A percentile compares a stretch with the other conserved stretches of the same genome.
Evolutionary conservation across 2,113 vertebrate genomes (phyloP).

Genomic region (Dromas ardeola): DNA sequence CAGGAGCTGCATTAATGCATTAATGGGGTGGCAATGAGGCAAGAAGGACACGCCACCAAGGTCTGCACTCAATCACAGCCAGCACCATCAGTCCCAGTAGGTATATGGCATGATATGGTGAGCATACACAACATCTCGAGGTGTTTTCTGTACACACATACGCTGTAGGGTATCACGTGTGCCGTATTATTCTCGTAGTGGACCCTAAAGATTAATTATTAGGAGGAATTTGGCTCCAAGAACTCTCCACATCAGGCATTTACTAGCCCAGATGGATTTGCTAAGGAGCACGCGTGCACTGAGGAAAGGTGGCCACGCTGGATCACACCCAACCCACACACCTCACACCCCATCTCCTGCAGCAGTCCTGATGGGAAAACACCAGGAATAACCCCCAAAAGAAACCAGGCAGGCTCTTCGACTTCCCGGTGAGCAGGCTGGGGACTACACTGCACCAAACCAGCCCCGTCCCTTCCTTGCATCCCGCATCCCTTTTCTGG

Average conservation of each 20-base stretch:
- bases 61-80: background rate
- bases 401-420: background rate
- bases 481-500: background rate
- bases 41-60: accelerated
- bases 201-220: background rate
- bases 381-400: background rate
- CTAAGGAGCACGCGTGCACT: background rate
- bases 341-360: background rate
- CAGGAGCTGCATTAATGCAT: background rate
- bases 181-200: background rate
- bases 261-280: background rate
- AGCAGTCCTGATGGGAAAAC: background rate
- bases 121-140: background rate
- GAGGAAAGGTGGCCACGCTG: background rate
- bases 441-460: accelerated
- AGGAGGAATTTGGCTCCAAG: background rate
- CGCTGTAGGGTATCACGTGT: background rate
- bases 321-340: background rate
- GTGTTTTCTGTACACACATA: background rate
- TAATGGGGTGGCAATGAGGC: background rate
- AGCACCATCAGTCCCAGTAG: background rate
- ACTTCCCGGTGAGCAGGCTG: background rate
- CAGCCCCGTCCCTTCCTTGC: background rate
- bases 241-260: background rate
- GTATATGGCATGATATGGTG: accelerated